Evolutionary conservation across 2,888 invertebrate species (phyloP).

Genomic region (Aproaerema taeniolella): DNA sequence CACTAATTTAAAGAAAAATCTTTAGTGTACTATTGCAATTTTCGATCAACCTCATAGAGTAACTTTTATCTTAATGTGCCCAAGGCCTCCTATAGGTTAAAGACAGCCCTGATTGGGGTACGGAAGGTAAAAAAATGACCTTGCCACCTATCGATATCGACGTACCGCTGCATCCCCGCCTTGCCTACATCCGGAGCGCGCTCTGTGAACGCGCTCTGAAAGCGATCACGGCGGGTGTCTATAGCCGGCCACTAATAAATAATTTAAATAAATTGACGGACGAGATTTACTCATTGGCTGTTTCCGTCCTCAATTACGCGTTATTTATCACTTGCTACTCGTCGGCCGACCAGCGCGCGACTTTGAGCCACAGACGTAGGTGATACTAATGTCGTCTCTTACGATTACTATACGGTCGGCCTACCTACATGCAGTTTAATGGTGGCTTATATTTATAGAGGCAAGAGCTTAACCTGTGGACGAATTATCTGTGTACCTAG

Average conservation of each 20-base stretch:
- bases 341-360: slow-evolving; percentile 44
- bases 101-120: too few relatives aligned
- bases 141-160: slow-evolving; percentile 15
- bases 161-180: slow-evolving; percentile 29
- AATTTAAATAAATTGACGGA: slow-evolving; percentile 78
- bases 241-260: slow-evolving; percentile 76
- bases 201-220: slow-evolving; percentile 62
- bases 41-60: too few relatives aligned
- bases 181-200: slow-evolving; percentile 55
- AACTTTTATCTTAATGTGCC: too few relatives aligned
- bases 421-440: too few relatives aligned
- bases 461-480: too few relatives aligned
- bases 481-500: too few relatives aligned
- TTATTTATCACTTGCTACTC: slow-evolving; percentile 75
- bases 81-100: too few relatives aligned
- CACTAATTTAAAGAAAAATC: too few relatives aligned
- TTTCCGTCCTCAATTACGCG: slow-evolving; percentile 76
- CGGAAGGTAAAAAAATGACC: too few relatives aligned
- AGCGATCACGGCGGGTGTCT: slow-evolving; percentile 73
- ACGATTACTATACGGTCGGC: background rate
- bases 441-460: too few relatives aligned
- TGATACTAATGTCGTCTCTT: slow-evolving; percentile 1
- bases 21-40: too few relatives aligned
- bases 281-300: slow-evolving; percentile 77
- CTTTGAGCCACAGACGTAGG: slow-evolving; percentile 23